phyloP scores from a whole-genome alignment of 2,797 vertebrate species.

The Sebastes iracundus region DNA sequence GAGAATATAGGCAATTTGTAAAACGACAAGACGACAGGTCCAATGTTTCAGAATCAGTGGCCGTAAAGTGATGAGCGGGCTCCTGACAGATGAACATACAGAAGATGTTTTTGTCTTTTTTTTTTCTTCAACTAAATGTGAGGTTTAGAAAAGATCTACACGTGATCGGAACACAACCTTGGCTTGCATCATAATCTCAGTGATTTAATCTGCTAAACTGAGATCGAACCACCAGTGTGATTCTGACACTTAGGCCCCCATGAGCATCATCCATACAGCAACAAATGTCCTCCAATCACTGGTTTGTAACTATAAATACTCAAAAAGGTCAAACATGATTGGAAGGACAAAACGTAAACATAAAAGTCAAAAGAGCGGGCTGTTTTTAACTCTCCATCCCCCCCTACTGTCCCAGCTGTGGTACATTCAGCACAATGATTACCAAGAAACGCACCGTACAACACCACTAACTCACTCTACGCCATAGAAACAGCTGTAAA shows the following conservation, averaged over 20 bases:
- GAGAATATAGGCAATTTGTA: slow-evolving; percentile 56
- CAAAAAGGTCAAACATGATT: slow-evolving; percentile 22
- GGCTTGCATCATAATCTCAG: slow-evolving; percentile 13
- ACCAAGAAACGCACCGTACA: slow-evolving; percentile 33
- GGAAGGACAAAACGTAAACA: slow-evolving; percentile 36
- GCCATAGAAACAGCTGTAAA: slow-evolving; percentile 68
- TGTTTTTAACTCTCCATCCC: background rate
- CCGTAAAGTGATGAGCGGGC: background rate
- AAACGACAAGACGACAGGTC: slow-evolving; percentile 48
- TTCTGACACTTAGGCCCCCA: background rate
- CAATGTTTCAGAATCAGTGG: slow-evolving; percentile 37
- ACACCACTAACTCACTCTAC: slow-evolving; percentile 47
- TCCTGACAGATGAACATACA: background rate
- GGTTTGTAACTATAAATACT: slow-evolving; percentile 28
- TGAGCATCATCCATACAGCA: background rate
- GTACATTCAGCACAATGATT: slow-evolving; percentile 51
- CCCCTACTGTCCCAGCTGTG: slow-evolving; percentile 11
- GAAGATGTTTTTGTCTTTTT: background rate
- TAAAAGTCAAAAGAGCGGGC: slow-evolving; percentile 4
- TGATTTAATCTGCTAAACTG: slow-evolving; percentile 4
- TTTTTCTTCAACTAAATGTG: slow-evolving; percentile 4
- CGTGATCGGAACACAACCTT: slow-evolving; percentile 15
- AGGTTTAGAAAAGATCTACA: slow-evolving; percentile 16
- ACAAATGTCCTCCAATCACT: slow-evolving; percentile 15
- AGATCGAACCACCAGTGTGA: slow-evolving; percentile 35